Evolutionary conservation across 1,140 invertebrate species (phyloP).

Genomic region (Palaemon carinicauda): DNA sequence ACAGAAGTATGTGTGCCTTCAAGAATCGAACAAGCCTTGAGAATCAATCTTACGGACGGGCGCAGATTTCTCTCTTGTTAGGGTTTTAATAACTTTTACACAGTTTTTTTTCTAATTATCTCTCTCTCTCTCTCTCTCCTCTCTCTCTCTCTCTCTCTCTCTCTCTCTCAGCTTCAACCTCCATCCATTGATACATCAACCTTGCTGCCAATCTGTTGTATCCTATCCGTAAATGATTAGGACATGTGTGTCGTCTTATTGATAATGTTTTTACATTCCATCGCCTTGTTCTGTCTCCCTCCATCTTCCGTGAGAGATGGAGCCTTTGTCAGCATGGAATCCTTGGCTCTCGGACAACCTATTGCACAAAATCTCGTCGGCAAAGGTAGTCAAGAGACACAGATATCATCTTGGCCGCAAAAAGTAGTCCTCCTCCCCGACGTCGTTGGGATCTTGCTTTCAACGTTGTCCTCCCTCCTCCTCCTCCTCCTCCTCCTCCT

Average conservation of each 20-base stretch:
- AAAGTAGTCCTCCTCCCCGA: no score
- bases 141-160: neutral
- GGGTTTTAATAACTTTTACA: neutral
- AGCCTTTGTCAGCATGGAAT: no score
- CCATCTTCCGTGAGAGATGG: no score
- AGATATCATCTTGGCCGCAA: no score
- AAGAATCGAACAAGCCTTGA: no score
- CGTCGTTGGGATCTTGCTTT: neutral
- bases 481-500: neutral
- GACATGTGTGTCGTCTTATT: neutral
- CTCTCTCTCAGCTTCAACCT: neutral
- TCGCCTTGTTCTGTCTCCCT: neutral
- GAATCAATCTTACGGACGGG: no score
- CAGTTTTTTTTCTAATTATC: neutral
- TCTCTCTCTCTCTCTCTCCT: neutral
- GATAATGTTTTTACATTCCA: neutral
- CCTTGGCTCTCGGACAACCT: no score
- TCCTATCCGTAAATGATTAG: no score
- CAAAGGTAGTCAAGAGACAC: no score
- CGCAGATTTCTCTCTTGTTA: neutral
- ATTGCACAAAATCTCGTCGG: no score
- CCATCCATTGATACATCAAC: neutral
- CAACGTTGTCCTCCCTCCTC: neutral
- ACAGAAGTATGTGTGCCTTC: no score
- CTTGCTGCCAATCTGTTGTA: no score